Evolutionary conservation across 2,113 vertebrate genomes (phyloP).

Genomic region (Octodon degus): DNA sequence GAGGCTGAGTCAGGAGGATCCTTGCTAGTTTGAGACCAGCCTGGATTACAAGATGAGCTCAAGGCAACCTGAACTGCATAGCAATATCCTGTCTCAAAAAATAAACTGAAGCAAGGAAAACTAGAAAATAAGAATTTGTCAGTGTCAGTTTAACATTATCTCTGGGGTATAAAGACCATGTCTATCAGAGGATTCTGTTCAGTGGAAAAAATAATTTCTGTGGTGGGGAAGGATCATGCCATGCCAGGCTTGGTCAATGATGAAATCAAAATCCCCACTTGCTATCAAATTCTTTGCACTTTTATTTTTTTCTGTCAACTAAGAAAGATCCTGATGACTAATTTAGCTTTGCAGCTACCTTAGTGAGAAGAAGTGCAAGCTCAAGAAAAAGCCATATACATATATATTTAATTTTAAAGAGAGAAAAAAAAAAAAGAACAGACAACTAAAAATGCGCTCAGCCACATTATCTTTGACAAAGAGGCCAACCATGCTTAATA

Average conservation of each 20-base stretch:
- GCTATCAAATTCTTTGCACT: background rate
- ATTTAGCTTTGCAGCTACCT: background rate
- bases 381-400: constrained; percentile 25
- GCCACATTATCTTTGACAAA: no score
- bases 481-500: no score
- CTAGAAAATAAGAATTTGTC: background rate
- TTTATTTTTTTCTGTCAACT: constrained; percentile 21
- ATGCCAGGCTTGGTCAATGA: background rate
- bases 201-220: background rate
- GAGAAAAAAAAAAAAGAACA: no score
- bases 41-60: no score
- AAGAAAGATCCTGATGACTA: constrained; percentile 14
- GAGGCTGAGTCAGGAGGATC: no score
- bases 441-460: no score
- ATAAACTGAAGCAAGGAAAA: background rate
- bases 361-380: constrained; percentile 5
- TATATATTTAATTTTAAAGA: no score
- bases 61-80: no score
- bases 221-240: background rate
- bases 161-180: background rate
- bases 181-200: background rate
- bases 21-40: no score
- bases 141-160: background rate
- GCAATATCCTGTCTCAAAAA: no score
- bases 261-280: background rate